Base-by-base conservation (phyloP, 2,888 invertebrate genomes). In the Germaria angustata region DNA sequence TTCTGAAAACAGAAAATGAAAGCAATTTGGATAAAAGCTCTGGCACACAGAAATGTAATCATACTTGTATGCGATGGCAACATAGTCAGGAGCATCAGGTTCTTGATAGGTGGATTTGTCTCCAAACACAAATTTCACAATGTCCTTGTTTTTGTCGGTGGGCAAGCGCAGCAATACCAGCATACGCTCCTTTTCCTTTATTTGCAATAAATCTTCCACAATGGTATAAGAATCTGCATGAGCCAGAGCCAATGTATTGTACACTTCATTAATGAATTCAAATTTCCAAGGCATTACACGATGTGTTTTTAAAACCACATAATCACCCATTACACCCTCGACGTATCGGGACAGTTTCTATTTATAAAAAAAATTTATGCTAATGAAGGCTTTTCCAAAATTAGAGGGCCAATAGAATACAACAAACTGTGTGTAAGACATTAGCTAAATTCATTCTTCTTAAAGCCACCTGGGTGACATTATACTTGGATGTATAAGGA, bases 261-360 rank as follows among this genome's bases (percentile, higher is more conserved):
- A 90, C 24, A 91, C 88, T 84, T 91, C 91, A 83, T 90, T 89
- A 22, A 88, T 86, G 72, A 90, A 91, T 84, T 90, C 89, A 84
- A 90, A 90, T 83, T 89, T 91, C 88, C 91, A 89, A 8, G 91
- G 90, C 89, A 91, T 89, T 2, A 90, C 86, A 15, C 90, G 89
- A 39, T 86, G 76, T 0, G 90, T 90, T 81, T 91, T 91, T 6
- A 88, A 81, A 5, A 88, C 86, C 0, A 90, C 87, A 84, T 89
- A 91, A 57, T 89, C 87, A 3, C 90, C 88, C 88, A 90, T 88
- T 2, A 88, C 86, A 28, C 87, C 86, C 76, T 90, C 90, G 5
- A 90, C 85, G 63, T 86, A 90, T 7, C 81, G 80, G 0, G 86
- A 81, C 0, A 90, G 84, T 85, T 88, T 88, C 90, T 90, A 32